phyloP scores from a whole-genome alignment of 2,797 vertebrate genomes.

The Myripristis jacobus region DNA sequence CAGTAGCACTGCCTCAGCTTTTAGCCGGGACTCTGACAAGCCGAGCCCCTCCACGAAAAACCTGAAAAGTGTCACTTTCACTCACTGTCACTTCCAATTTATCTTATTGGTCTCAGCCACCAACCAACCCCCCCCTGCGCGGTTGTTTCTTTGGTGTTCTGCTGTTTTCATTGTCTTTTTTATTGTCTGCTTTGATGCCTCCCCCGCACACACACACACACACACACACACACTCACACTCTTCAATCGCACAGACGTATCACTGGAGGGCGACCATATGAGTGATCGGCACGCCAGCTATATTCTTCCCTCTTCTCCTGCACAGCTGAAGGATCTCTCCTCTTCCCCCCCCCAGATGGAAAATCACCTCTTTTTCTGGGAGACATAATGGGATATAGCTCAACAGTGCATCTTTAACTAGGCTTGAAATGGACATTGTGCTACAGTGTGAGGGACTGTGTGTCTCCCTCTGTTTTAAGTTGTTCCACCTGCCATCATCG shows the following conservation, averaged over 20 bases:
- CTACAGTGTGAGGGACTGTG: neutral
- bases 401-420: conserved; percentile 20
- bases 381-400: conserved; percentile 20
- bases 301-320: conserved; percentile 41
- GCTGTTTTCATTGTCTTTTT: conserved; percentile 15
- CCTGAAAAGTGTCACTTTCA: too few relatives aligned
- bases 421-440: conserved; percentile 42
- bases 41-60: too few relatives aligned
- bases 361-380: conserved; percentile 37
- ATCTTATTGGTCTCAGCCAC: neutral
- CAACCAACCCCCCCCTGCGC: neutral
- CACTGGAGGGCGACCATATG: conserved; percentile 32
- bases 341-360: conserved; percentile 40
- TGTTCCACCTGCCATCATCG: conserved; percentile 9
- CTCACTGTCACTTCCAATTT: neutral
- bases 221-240: neutral
- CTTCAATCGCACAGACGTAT: conserved; percentile 31
- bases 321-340: conserved; percentile 41
- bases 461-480: conserved; percentile 18
- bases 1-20: neutral
- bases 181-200: conserved; percentile 22
- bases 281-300: conserved; percentile 42
- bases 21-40: conserved; percentile 1
- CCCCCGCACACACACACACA: neutral
- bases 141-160: conserved; percentile 25